phyloP scores from a whole-genome alignment of 1,140 invertebrate species.

The Polypedilum pembai region DNA sequence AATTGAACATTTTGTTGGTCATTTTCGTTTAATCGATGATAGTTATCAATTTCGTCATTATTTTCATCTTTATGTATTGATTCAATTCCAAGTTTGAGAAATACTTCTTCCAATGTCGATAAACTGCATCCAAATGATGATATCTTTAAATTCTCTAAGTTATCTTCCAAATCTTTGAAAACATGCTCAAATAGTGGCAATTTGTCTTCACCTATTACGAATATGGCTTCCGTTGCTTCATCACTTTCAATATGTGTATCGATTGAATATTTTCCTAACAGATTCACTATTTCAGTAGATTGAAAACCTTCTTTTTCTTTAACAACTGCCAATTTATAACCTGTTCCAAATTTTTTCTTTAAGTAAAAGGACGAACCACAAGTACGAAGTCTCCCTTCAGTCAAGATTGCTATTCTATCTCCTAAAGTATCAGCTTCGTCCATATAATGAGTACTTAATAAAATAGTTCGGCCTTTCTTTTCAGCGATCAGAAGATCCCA shows the following conservation, averaged over 20 bases:
- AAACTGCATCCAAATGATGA: constrained; percentile 86
- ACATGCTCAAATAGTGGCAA: constrained; percentile 38
- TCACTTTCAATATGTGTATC: constrained; percentile 31
- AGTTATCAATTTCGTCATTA: constrained; percentile 30
- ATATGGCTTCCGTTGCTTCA: constrained; percentile 33
- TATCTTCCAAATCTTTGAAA: constrained; percentile 37
- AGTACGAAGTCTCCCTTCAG: constrained; percentile 58
- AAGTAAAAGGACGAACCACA: constrained; percentile 55
- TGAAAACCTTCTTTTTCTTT: constrained; percentile 46
- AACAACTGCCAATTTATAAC: constrained; percentile 52
- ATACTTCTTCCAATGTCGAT: constrained; percentile 87
- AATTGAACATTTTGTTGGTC: background rate
- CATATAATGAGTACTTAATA: constrained; percentile 92
- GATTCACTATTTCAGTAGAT: constrained; percentile 43
- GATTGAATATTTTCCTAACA: constrained; percentile 46
- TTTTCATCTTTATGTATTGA: constrained; percentile 14
- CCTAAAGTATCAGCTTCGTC: constrained; percentile 90
- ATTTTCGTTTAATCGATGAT: constrained; percentile 22
- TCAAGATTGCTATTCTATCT: constrained; percentile 81
- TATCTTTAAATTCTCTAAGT: constrained; percentile 41
- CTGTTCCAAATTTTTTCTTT: constrained; percentile 59
- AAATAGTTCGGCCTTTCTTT: constrained; percentile 56
- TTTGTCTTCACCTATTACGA: constrained; percentile 38
- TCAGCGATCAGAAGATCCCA: constrained; percentile 70
- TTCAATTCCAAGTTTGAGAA: constrained; percentile 49